A percentile compares a stretch with the other conserved stretches of the same genome.
phyloP scores from a whole-genome alignment of 2,113 vertebrate species.

The Bos javanicus region DNA sequence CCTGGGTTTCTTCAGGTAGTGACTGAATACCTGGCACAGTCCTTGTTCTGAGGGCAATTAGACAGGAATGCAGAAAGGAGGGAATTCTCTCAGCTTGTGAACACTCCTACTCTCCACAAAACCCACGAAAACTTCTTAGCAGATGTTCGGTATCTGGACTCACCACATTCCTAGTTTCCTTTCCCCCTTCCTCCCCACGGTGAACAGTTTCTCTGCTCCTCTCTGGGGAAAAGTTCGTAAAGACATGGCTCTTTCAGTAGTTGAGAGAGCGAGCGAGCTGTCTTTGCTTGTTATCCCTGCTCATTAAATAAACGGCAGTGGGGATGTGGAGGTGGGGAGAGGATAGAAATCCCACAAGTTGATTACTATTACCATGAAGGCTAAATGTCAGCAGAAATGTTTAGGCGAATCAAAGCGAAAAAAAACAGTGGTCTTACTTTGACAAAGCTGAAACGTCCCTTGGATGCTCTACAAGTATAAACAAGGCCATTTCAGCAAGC shows the following conservation, averaged over 20 bases:
- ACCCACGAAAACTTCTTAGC: not conserved
- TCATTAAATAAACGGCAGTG: not conserved
- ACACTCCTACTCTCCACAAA: not conserved
- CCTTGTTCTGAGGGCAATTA: not conserved
- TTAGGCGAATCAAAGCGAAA: constrained; percentile 12
- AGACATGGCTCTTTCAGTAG: not conserved
- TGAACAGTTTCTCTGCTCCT: not conserved
- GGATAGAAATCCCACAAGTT: not conserved
- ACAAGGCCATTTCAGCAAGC: not conserved
- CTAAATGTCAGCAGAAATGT: not conserved
- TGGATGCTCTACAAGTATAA: not conserved
- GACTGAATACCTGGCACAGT: not conserved
- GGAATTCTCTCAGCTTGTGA: not conserved
- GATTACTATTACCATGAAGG: not conserved
- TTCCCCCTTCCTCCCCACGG: not conserved
- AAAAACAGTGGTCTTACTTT: not conserved
- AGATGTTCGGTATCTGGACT: not conserved
- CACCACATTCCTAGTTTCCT: not conserved
- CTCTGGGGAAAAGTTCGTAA: not conserved
- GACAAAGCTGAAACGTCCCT: not conserved
- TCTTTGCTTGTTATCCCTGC: not conserved
- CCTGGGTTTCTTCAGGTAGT: not conserved
- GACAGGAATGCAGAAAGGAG: not conserved
- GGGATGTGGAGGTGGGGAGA: too few species aligned
- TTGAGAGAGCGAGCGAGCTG: not conserved